Evolutionary conservation across 1,140 invertebrate genomes (phyloP).

Genomic region (Halesus radiatus): DNA sequence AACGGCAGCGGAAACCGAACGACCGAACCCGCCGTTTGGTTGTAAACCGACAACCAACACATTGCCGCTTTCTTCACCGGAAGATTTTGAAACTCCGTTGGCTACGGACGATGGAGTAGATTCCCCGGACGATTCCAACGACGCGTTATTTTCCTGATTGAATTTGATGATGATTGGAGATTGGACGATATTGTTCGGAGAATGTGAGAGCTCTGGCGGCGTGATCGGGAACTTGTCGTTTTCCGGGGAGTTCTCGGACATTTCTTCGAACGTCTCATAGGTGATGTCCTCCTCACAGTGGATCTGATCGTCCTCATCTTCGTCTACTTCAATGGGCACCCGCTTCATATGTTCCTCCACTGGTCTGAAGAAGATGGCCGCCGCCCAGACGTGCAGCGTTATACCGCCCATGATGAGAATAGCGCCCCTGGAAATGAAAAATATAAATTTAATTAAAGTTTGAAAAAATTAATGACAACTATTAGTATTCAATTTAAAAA

Average conservation of each 20-base stretch:
- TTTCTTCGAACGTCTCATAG: slow-evolving; percentile 49
- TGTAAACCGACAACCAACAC: not conserved
- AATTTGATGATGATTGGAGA: not conserved
- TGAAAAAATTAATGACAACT: too few species aligned
- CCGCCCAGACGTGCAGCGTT: slow-evolving; percentile 86
- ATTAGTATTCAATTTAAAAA: too few species aligned
- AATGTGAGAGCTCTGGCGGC: not conserved
- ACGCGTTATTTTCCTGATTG: too few species aligned
- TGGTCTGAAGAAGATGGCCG: slow-evolving; percentile 86
- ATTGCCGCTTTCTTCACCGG: not conserved
- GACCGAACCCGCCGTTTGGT: slow-evolving; percentile 61
- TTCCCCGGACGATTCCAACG: slow-evolving; percentile 37
- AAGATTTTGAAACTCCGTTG: slow-evolving; percentile 20
- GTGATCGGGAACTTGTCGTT: not conserved
- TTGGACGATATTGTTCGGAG: not conserved
- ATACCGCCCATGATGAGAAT: slow-evolving; percentile 87
- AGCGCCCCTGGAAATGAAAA: slow-evolving; percentile 74
- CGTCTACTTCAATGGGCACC: slow-evolving; percentile 62
- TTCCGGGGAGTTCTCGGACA: slow-evolving; percentile 39
- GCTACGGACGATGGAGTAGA: slow-evolving; percentile 40
- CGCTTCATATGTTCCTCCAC: slow-evolving; percentile 84
- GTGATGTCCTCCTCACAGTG: slow-evolving; percentile 49
- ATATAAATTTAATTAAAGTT: not conserved
- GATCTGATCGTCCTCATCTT: slow-evolving; percentile 45
- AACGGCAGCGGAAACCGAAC: slow-evolving; percentile 70